Evolutionary conservation across 2,888 invertebrate species (phyloP).

Genomic region (Aporophyla lueneburgensis): DNA sequence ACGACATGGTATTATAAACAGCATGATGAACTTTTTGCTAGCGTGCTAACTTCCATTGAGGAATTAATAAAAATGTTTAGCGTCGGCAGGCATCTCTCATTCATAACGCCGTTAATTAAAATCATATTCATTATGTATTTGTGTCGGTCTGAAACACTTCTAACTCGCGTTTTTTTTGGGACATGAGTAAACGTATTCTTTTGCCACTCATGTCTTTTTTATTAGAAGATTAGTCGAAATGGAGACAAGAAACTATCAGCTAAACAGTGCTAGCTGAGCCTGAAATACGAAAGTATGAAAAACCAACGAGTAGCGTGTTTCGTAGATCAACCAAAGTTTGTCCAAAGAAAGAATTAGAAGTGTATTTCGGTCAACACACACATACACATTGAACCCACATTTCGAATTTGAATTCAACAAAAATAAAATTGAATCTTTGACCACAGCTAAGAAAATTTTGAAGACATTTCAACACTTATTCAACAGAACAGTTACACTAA

Average conservation of each 20-base stretch:
- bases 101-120: constrained; percentile 40
- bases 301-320: background rate
- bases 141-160: constrained; percentile 36
- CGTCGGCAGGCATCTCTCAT: constrained; percentile 55
- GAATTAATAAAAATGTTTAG: constrained; percentile 58
- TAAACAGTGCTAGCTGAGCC: background rate
- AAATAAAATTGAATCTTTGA: background rate
- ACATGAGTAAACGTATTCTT: background rate
- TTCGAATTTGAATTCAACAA: too few species aligned
- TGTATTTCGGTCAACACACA: too few species aligned
- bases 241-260: background rate
- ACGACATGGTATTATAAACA: constrained; percentile 43
- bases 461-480: constrained; percentile 12
- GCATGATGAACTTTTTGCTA: constrained; percentile 39
- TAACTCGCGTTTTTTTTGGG: background rate
- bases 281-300: background rate
- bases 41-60: constrained; percentile 36
- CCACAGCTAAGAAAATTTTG: constrained; percentile 1
- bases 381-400: too few species aligned
- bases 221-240: background rate
- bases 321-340: background rate
- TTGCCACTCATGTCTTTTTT: too few species aligned
- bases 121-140: constrained; percentile 27
- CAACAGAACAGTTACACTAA: constrained; percentile 8
- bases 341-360: background rate